Evolutionary conservation across 2,797 vertebrate species (phyloP), one percentile per base, ranked within the genome.

Genomic region (Gallinago nigripennis): DNA sequence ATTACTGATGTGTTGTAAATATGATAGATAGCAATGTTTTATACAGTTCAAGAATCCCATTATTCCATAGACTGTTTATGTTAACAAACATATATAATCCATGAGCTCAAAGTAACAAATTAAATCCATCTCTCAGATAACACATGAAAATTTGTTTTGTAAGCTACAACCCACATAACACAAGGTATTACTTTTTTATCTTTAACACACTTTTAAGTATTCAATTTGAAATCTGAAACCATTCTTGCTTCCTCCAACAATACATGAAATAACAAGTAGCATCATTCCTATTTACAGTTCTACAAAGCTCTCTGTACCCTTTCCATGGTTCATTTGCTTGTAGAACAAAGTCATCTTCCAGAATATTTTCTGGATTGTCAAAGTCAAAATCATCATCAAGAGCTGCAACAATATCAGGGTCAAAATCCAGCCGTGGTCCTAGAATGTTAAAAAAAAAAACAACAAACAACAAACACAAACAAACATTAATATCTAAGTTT

Each of bases 311-410:
- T 31, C 83, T 16, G 76, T 97, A 99, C 98, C 71, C 54, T 11
- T 63, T 88, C 24, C 87, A n/a, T 37, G 54, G 95, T 14, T 97
- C 95, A 96, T 98, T 99, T 45, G 99, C 99, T 95, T 98, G 98
- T 65, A 98, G 12, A 88, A 99, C 97, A 82, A 99, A 99, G 97
- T 99, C 99, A 64, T 99, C 99, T 4, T 99, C 99, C 89, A 99
- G 98, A 56, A 99, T 64, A 97, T 99, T 99, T 92, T 99, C 97
- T 23, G 99, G 99, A 97, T 99, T 96, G 8, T 99, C 98, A 73
- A 98, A 99, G 96, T 99, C 98, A 94, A 99, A 99, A 97, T 99
- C 99, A 66, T 99, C 99, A 91, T 99, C 99, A 28, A 99, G 98
- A 31, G 98, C 99, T 1, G 99, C 99, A 72, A 99, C 98, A 53